These are phyloP conservation scores for Ostrea denselamellosa DNA, from an alignment of 1,140 invertebrate species.

Conservation along the genomic window DNA sequence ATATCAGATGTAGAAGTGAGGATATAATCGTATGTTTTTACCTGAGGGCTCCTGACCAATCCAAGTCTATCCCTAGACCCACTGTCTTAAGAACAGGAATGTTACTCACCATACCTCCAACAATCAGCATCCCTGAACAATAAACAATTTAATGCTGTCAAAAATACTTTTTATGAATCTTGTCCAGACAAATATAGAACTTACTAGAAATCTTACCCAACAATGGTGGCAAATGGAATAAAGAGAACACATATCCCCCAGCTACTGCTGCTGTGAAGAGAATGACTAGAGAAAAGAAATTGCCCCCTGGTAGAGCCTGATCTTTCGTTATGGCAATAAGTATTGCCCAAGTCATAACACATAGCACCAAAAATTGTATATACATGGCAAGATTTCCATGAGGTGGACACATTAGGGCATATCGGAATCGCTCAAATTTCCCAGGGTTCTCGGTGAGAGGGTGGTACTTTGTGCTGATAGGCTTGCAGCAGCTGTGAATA, in stretches of 20 bases:
- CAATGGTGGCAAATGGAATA: slow-evolving; percentile 90
- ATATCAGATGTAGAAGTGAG: too few relatives aligned
- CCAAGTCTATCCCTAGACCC: slow-evolving; percentile 76
- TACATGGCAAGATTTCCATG: slow-evolving; percentile 72
- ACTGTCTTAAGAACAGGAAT: slow-evolving; percentile 77
- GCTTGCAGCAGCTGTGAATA: slow-evolving; percentile 55
- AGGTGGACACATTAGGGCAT: slow-evolving; percentile 76
- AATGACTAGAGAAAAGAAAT: slow-evolving; percentile 86
- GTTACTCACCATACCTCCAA: slow-evolving; percentile 77
- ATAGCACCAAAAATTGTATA: slow-evolving; percentile 67
- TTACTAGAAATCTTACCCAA: slow-evolving; percentile 67
- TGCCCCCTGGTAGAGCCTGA: slow-evolving; percentile 87
- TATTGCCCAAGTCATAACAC: slow-evolving; percentile 88
- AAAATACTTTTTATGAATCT: background rate
- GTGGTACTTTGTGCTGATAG: slow-evolving; percentile 64
- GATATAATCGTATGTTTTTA: slow-evolving; percentile 46
- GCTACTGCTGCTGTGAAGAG: slow-evolving; percentile 86
- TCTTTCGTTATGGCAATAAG: slow-evolving; percentile 87
- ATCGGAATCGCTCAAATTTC: slow-evolving; percentile 60
- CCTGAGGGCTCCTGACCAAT: slow-evolving; percentile 78
- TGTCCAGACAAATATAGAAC: background rate
- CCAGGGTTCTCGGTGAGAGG: slow-evolving; percentile 63
- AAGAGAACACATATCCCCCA: slow-evolving; percentile 87
- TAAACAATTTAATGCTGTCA: background rate
- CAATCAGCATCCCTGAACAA: slow-evolving; percentile 79